Conservation (phyloP, 2,888 invertebrate genomes). For the Andrena hattorfiana region DNA sequence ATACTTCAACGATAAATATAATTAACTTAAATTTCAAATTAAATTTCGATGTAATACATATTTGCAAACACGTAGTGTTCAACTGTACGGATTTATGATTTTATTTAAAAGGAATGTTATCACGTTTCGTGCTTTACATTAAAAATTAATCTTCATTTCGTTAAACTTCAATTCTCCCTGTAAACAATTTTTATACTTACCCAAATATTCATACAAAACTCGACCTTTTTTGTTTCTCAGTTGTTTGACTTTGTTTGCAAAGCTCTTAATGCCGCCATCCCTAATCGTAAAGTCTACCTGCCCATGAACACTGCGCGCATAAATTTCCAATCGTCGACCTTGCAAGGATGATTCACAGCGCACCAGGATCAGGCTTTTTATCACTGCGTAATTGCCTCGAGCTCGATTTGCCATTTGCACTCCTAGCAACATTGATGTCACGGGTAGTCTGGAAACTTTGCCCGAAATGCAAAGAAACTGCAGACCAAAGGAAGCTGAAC, state of each 20-base stretch:
- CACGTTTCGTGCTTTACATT: background rate
- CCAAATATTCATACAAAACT: background rate
- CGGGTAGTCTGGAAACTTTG: constrained; percentile 42
- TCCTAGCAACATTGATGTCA: constrained; percentile 34
- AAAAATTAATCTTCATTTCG: background rate
- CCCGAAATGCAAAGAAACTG: constrained; percentile 6
- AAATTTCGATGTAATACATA: background rate
- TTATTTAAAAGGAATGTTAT: background rate
- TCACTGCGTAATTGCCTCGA: constrained; percentile 49
- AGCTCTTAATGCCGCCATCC: background rate
- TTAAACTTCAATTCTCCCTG: background rate
- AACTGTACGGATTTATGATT: too few species aligned
- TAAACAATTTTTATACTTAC: background rate
- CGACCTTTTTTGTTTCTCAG: background rate
- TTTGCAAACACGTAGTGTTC: too few species aligned
- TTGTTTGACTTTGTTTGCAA: background rate
- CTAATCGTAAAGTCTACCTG: background rate
- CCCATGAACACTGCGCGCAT: constrained; percentile 25
- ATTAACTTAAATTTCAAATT: background rate
- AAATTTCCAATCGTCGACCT: constrained; percentile 57
- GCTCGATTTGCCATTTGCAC: constrained; percentile 30
- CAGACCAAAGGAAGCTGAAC: background rate
- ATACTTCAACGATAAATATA: too few species aligned
- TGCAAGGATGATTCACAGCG: constrained; percentile 55
- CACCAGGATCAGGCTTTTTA: constrained; percentile 47